Conservation (phyloP, 2,113 vertebrate species). For the Petromus typicus region DNA sequence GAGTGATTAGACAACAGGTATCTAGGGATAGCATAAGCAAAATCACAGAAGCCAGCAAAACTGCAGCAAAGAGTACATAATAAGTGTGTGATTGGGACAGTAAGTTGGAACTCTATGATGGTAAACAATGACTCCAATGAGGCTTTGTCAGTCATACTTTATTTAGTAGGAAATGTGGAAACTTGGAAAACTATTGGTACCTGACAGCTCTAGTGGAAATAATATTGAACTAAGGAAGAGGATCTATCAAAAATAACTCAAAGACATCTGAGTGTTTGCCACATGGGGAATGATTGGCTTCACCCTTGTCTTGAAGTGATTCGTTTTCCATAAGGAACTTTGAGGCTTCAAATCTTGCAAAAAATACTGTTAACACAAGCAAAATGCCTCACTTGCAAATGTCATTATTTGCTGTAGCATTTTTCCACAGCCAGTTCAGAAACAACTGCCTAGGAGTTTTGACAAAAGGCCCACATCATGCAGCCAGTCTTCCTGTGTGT, state of each 20-base stretch:
- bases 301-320: slow-evolving; percentile 9
- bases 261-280: not conserved
- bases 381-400: slow-evolving; percentile 39
- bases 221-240: not conserved
- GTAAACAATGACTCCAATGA: not conserved
- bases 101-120: not conserved
- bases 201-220: not conserved
- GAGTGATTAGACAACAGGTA: not conserved
- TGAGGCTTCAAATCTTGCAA: not conserved
- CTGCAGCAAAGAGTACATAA: not conserved
- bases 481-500: not conserved
- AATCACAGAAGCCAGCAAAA: not conserved
- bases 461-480: not conserved
- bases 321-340: slow-evolving; percentile 20
- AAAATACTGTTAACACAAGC: slow-evolving; percentile 3
- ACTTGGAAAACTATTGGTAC: not conserved
- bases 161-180: not conserved
- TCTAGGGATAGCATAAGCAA: not conserved
- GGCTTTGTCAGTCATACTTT: not conserved
- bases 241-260: not conserved
- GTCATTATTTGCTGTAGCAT: not conserved
- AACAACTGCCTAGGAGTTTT: not conserved
- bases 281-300: not conserved
- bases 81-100: not conserved
- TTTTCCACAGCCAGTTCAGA: slow-evolving; percentile 28